Evolutionary conservation across 2,113 vertebrate genomes (phyloP).

Genomic region (Actinemys pallida): DNA sequence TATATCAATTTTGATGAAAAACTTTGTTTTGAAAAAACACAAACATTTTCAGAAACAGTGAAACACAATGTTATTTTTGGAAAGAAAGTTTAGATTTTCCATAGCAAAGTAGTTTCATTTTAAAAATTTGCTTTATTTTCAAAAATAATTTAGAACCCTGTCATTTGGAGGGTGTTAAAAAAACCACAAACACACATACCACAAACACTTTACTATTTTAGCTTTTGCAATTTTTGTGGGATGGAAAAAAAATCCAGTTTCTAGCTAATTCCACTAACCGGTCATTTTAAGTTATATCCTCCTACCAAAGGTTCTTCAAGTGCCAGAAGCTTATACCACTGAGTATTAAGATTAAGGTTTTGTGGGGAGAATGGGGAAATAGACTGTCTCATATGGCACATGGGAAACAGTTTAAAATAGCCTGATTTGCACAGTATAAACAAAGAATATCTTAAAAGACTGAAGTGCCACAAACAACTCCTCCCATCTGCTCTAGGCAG

Average conservation of each 20-base stretch:
- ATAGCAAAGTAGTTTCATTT: not conserved
- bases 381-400: not conserved
- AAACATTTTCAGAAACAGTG: not conserved
- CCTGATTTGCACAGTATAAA: not conserved
- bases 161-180: too few relatives aligned
- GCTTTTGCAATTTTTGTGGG: not conserved
- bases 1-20: not conserved
- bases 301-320: not conserved
- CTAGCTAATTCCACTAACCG: not conserved
- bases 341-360: rapidly evolving
- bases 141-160: too few relatives aligned
- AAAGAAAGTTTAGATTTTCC: not conserved
- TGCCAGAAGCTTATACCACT: not conserved
- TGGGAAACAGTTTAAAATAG: not conserved
- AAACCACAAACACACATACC: too few relatives aligned
- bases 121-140: too few relatives aligned
- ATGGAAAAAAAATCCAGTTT: not conserved
- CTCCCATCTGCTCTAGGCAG: not conserved
- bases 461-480: not conserved
- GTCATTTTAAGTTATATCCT: not conserved
- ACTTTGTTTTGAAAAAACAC: not conserved
- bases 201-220: too few relatives aligned
- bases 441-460: not conserved
- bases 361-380: not conserved
- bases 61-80: not conserved